A percentile compares a stretch with the other conserved stretches of the same genome.
These are phyloP conservation scores for Tachypleus tridentatus DNA, from an alignment of 1,140 invertebrate species.

Conservation along the genomic window DNA sequence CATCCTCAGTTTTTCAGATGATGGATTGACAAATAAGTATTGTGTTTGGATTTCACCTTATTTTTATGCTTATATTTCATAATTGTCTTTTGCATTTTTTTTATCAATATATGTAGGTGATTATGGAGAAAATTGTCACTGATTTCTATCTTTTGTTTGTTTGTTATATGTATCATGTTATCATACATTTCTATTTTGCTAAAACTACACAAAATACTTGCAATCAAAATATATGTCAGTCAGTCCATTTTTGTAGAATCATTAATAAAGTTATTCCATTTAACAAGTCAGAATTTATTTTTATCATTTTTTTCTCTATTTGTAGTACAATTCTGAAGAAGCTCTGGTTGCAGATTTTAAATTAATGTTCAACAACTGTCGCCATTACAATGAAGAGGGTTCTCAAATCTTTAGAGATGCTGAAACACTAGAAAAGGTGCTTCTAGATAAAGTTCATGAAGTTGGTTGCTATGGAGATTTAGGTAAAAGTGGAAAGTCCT, in stretches of 20 bases:
- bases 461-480: constrained; percentile 37
- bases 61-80: neutral
- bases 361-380: constrained; percentile 91
- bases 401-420: constrained; percentile 92
- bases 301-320: constrained; percentile 11
- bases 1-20: neutral
- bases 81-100: neutral
- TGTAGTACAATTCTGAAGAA: constrained; percentile 46
- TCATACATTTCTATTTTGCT: no score
- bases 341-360: constrained; percentile 56
- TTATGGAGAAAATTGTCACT: no score
- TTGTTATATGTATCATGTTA: no score
- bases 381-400: constrained; percentile 90
- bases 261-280: no score
- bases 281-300: no score
- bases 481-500: constrained; percentile 14
- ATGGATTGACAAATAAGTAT: neutral
- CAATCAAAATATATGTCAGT: no score
- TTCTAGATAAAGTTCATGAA: constrained; percentile 72
- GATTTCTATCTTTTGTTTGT: no score
- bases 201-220: no score
- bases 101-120: no score
- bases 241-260: no score
- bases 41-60: neutral
- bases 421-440: constrained; percentile 65